phyloP scores from a whole-genome alignment of 2,888 invertebrate species.

The Drymonia ruficornis region DNA sequence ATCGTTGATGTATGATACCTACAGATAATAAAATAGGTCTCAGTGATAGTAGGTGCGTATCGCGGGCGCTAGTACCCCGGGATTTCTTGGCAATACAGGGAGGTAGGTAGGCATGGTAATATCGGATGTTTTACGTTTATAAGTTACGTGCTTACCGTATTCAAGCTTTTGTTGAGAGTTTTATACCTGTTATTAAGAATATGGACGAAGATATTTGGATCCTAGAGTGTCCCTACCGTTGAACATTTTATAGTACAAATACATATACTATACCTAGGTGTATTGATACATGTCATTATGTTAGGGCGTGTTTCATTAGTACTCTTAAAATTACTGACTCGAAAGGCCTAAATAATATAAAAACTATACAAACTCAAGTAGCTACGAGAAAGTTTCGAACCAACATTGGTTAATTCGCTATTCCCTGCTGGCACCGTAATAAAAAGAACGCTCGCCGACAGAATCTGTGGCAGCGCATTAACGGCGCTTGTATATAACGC shows the following conservation, averaged over 20 bases:
- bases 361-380: not conserved
- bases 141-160: not conserved
- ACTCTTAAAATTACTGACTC: too few species aligned
- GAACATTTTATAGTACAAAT: too few species aligned
- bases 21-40: not conserved
- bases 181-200: not conserved
- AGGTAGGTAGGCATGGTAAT: not conserved
- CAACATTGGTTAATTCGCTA: not conserved
- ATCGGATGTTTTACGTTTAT: not conserved
- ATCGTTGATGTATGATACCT: too few species aligned
- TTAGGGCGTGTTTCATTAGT: too few species aligned
- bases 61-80: not conserved
- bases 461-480: conserved; percentile 1
- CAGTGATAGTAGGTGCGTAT: not conserved
- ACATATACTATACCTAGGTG: too few species aligned
- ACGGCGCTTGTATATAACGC: conserved; percentile 1
- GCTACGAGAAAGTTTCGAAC: not conserved
- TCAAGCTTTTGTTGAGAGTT: not conserved
- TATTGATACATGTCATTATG: too few species aligned
- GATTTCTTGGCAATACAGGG: not conserved
- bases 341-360: too few species aligned
- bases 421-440: not conserved
- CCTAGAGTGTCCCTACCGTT: too few species aligned
- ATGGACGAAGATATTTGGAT: not conserved
- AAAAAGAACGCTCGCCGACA: not conserved